Evolutionary conservation across 2,888 invertebrate genomes (phyloP).

Genomic region (Stenodema calcarata): DNA sequence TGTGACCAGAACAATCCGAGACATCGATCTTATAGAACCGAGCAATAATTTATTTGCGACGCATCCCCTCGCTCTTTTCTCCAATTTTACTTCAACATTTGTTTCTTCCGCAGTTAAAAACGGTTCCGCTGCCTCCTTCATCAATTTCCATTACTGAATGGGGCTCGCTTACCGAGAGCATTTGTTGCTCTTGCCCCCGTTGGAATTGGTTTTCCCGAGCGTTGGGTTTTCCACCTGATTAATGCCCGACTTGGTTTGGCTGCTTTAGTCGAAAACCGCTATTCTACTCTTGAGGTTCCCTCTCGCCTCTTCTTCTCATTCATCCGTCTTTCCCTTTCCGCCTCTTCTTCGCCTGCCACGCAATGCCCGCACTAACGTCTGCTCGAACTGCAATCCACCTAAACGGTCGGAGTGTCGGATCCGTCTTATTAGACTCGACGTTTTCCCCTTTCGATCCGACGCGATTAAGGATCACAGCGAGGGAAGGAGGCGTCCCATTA

Average conservation of each 20-base stretch:
- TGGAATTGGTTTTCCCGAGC: conserved; percentile 33
- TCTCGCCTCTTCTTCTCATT: background rate
- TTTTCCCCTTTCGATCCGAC: background rate
- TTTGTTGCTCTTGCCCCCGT: conserved; percentile 31
- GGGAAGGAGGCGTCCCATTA: too few species aligned
- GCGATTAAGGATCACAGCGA: background rate
- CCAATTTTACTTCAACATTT: background rate
- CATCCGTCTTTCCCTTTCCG: background rate
- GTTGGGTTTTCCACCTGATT: conserved; percentile 41
- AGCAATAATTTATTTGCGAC: background rate
- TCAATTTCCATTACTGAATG: conserved; percentile 46
- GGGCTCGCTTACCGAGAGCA: conserved; percentile 25
- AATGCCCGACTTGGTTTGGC: conserved; percentile 37
- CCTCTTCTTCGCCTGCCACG: background rate
- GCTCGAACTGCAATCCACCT: background rate
- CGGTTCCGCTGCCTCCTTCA: conserved; percentile 11
- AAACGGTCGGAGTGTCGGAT: background rate
- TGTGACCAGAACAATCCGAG: too few species aligned
- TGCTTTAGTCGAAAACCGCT: conserved; percentile 16
- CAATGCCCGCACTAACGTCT: background rate
- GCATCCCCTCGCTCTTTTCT: background rate
- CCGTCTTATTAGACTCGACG: background rate
- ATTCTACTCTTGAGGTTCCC: conserved; percentile 17
- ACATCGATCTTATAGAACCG: background rate
- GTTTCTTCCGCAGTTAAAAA: background rate